Conservation (phyloP, 1,140 invertebrate species). For the Euura lappo region DNA sequence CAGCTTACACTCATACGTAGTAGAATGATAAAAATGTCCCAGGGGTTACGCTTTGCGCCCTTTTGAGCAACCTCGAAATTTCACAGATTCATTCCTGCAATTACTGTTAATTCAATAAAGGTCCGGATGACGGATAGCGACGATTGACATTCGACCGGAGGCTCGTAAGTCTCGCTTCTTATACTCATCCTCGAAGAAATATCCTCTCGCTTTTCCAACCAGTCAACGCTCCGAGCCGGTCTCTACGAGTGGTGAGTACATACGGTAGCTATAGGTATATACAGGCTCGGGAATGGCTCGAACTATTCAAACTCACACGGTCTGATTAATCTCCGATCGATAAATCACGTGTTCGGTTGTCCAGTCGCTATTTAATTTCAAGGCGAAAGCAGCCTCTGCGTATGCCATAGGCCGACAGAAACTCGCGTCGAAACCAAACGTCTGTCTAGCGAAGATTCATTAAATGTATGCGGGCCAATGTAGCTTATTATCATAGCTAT, state of each 20-base stretch:
- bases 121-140: neutral
- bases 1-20: neutral
- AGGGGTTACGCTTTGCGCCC: neutral
- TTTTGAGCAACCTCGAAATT: neutral
- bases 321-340: constrained; percentile 5
- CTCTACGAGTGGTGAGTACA: no score
- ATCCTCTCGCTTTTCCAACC: neutral
- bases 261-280: neutral
- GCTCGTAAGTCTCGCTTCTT: neutral
- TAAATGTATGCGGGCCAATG: constrained; percentile 6
- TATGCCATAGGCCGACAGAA: neutral
- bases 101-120: neutral
- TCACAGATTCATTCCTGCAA: neutral
- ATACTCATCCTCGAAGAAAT: neutral
- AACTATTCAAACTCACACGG: neutral
- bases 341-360: neutral
- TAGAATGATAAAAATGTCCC: neutral
- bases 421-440: neutral
- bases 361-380: constrained; percentile 7
- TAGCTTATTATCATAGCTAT: constrained; percentile 6
- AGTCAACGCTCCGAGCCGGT: neutral
- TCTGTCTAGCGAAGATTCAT: constrained; percentile 5
- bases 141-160: neutral
- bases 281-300: neutral
- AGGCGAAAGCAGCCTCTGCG: neutral